Evolutionary conservation across 2,888 invertebrate genomes (phyloP).

Genomic region (Melolontha melolontha): DNA sequence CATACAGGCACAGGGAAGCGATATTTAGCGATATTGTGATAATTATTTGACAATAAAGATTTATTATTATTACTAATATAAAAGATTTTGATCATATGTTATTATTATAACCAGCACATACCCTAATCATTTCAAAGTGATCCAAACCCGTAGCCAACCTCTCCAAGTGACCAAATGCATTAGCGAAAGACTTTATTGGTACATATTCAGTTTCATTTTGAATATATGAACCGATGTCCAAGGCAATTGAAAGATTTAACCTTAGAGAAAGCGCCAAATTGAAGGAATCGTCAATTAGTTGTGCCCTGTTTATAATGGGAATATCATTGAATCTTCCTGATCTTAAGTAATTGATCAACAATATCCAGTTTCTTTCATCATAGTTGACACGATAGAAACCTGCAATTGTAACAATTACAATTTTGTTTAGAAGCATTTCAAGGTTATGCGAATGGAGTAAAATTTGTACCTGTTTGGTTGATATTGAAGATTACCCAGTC

Average conservation of each 20-base stretch:
- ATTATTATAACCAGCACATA: not conserved
- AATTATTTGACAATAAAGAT: too few relatives aligned
- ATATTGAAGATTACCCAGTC: slow-evolving; percentile 21
- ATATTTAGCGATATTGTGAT: too few relatives aligned
- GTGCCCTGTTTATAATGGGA: slow-evolving; percentile 66
- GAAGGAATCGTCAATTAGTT: slow-evolving; percentile 68
- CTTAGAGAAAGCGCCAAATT: slow-evolving; percentile 60
- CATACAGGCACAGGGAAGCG: too few relatives aligned
- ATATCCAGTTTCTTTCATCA: slow-evolving; percentile 50
- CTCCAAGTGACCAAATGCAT: slow-evolving; percentile 34
- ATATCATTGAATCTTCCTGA: slow-evolving; percentile 53
- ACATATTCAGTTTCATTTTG: slow-evolving; percentile 64
- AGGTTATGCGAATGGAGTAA: not conserved
- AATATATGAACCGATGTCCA: slow-evolving; percentile 65
- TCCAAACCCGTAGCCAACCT: slow-evolving; percentile 26
- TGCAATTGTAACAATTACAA: slow-evolving; percentile 28
- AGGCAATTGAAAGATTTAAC: slow-evolving; percentile 60
- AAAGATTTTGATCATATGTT: too few relatives aligned
- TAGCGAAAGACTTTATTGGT: slow-evolving; percentile 54
- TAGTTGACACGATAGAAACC: slow-evolving; percentile 55
- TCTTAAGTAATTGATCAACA: slow-evolving; percentile 46
- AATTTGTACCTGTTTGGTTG: slow-evolving; percentile 21
- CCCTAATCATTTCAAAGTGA: slow-evolving; percentile 14
- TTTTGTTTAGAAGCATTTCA: too few relatives aligned
- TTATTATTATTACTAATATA: too few relatives aligned